A percentile compares a stretch with the other conserved stretches of the same genome.
Evolutionary conservation across 2,113 vertebrate genomes (phyloP).

Genomic region (Oreochromis niloticus): DNA sequence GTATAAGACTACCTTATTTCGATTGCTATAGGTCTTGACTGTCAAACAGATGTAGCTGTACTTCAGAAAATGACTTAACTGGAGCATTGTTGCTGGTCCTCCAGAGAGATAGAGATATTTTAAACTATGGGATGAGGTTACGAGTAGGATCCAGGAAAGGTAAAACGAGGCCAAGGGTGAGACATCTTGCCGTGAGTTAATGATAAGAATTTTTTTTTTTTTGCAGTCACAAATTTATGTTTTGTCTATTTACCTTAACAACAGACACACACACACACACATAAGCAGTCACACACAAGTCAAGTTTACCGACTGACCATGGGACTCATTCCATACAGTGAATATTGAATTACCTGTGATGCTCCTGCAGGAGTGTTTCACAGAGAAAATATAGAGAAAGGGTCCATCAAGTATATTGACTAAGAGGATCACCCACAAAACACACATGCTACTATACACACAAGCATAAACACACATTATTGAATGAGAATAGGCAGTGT

Average conservation of each 20-base stretch:
- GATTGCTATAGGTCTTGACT: not conserved
- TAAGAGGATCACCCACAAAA: slow-evolving; percentile 17
- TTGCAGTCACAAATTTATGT: not conserved
- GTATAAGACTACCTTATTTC: not conserved
- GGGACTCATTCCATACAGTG: slow-evolving; percentile 37
- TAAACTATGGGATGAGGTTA: not conserved
- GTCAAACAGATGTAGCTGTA: not conserved
- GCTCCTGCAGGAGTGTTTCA: slow-evolving; percentile 32
- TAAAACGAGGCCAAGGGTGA: not conserved
- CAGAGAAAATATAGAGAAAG: slow-evolving; percentile 36
- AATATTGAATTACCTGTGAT: slow-evolving; percentile 48
- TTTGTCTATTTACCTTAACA: not conserved
- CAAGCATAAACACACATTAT: slow-evolving; percentile 31
- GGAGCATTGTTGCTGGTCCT: not conserved
- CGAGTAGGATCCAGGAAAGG: not conserved
- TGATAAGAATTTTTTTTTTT: not conserved
- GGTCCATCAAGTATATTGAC: slow-evolving; percentile 53
- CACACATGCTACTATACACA: slow-evolving; percentile 5
- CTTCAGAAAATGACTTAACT: not conserved
- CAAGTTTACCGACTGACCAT: not conserved
- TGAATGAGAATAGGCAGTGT: slow-evolving; percentile 45
- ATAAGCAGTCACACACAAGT: not conserved
- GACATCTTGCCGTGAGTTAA: not conserved
- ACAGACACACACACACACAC: not conserved
- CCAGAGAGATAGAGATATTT: not conserved